These are phyloP conservation scores for Drosophila kambysellisi DNA, from an alignment of 2,888 invertebrate species.

Conservation along the genomic window DNA sequence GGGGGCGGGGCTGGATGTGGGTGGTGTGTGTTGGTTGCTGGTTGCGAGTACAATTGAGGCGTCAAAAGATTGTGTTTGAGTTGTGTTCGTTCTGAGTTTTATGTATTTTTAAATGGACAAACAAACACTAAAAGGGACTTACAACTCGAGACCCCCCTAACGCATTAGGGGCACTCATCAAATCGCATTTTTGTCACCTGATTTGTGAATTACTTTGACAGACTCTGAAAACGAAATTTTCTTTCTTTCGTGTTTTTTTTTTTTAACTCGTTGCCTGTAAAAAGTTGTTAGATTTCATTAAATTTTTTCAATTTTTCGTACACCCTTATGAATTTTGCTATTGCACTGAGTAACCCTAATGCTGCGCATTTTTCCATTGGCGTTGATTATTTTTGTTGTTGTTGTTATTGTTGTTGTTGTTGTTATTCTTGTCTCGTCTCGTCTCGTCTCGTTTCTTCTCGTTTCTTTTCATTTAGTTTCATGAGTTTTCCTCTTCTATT, in stretches of 20 bases:
- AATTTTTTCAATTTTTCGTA: neutral
- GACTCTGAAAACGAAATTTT: neutral
- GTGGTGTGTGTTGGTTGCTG: neutral
- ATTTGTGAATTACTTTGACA: conserved; percentile 15
- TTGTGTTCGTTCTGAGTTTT: conserved; percentile 57
- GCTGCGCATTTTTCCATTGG: neutral
- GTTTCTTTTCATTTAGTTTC: conserved; percentile 8
- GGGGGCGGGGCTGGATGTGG: neutral
- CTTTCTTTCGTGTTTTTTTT: neutral
- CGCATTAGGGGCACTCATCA: conserved; percentile 48
- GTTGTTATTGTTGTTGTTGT: conserved; percentile 3
- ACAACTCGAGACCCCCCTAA: conserved; percentile 11
- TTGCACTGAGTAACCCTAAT: conserved; percentile 37
- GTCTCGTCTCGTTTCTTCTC: neutral
- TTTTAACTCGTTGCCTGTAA: neutral
- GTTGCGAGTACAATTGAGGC: conserved; percentile 1
- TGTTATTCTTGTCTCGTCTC: conserved; percentile 3
- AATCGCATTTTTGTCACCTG: conserved; percentile 8
- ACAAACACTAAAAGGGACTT: conserved; percentile 59
- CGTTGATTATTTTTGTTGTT: conserved; percentile 8
- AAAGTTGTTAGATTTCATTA: neutral
- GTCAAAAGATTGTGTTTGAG: conserved; percentile 20
- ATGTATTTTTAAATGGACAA: conserved; percentile 76
- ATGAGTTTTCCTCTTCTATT: neutral
- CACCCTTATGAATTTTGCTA: neutral